Conservation (phyloP, 2,797 vertebrate genomes). For the Calcarius lapponicus region DNA sequence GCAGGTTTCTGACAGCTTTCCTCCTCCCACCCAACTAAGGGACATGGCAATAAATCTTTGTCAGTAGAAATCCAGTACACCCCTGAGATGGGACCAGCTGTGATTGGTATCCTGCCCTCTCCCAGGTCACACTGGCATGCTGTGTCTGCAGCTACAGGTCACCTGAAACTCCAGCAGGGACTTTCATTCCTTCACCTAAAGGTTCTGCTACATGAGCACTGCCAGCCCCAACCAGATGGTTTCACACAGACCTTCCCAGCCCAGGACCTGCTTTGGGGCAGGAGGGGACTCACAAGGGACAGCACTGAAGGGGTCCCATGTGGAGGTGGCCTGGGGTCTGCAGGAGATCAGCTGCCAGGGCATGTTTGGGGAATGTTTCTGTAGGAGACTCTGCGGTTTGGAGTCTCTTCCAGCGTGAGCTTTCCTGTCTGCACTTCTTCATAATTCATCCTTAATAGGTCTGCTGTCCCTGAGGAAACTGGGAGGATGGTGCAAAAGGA, state of each 20-base stretch:
- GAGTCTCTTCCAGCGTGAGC: not conserved
- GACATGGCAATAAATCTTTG: conserved; percentile 42
- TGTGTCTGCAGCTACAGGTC: not conserved
- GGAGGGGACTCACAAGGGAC: not conserved
- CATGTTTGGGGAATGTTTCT: not conserved
- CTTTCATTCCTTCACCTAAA: not conserved
- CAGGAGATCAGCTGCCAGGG: not conserved
- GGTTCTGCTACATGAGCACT: not conserved
- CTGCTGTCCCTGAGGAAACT: not conserved
- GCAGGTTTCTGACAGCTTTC: conserved; percentile 19
- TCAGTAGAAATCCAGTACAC: not conserved
- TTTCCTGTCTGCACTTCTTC: not conserved
- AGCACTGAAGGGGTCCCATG: rapidly evolving
- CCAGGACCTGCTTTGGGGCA: not conserved
- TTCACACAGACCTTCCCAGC: not conserved
- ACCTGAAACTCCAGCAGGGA: not conserved
- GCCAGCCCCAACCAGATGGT: rapidly evolving
- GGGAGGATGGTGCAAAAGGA: not conserved
- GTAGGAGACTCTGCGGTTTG: not conserved
- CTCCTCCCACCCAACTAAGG: not conserved
- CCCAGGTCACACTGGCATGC: not conserved
- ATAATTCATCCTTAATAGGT: not conserved
- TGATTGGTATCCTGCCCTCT: rapidly evolving
- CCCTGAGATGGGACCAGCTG: not conserved
- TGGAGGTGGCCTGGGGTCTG: not conserved